phyloP scores from a whole-genome alignment of 2,888 invertebrate species.

The Chymomyza amoena region DNA sequence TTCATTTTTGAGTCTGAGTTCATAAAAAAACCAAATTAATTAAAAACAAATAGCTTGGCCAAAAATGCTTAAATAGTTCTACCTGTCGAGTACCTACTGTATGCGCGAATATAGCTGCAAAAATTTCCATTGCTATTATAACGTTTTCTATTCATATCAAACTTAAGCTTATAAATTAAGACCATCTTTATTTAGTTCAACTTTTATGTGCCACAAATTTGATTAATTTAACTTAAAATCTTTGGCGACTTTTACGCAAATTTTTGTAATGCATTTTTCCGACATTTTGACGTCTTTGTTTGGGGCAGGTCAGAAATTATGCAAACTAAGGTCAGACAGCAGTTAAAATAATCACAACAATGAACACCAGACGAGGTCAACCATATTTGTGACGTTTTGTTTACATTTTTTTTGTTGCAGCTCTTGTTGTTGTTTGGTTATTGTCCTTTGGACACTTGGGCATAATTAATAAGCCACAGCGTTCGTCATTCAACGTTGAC shows the following conservation, averaged over 20 bases:
- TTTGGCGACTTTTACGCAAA: neutral
- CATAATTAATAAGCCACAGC: conserved; percentile 67
- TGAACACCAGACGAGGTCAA: conserved; percentile 32
- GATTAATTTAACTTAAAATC: neutral
- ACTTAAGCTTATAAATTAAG: neutral
- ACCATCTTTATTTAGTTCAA: neutral
- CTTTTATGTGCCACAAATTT: neutral
- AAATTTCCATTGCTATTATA: neutral
- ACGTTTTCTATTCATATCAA: neutral
- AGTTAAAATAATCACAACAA: conserved; percentile 10
- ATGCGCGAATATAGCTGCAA: neutral
- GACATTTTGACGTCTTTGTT: conserved; percentile 14
- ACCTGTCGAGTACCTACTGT: neutral
- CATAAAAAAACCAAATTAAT: no score
- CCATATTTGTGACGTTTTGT: conserved; percentile 59
- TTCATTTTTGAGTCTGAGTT: no score
- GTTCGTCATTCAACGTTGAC: conserved; percentile 3
- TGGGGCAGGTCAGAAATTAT: conserved; percentile 68
- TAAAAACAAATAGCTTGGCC: neutral
- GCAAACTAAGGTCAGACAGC: conserved; percentile 62
- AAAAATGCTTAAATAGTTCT: neutral
- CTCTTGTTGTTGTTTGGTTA: conserved; percentile 16
- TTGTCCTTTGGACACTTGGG: conserved; percentile 66
- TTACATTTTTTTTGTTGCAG: conserved; percentile 31
- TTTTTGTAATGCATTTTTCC: neutral